These are phyloP conservation scores for Platalea minor DNA, from an alignment of 2,797 vertebrate genomes.

Conservation along the genomic window DNA sequence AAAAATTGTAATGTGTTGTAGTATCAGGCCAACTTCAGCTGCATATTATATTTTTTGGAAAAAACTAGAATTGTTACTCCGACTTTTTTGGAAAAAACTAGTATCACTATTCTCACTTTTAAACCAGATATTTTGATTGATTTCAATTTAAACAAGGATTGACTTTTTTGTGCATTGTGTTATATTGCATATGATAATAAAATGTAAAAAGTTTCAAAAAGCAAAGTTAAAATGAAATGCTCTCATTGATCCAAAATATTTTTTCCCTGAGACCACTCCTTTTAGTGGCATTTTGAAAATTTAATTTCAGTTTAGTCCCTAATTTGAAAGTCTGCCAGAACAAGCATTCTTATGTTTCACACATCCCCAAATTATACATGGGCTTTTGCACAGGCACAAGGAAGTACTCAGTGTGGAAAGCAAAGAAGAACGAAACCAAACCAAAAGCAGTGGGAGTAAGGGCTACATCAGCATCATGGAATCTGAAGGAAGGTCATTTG, in stretches of 20 bases:
- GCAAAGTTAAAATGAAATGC: background rate
- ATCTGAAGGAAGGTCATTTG: background rate
- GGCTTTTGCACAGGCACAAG: background rate
- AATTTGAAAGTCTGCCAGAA: background rate
- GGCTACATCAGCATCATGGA: background rate
- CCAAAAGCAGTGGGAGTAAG: background rate
- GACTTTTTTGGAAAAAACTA: background rate
- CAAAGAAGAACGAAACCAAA: background rate
- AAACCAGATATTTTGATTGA: background rate
- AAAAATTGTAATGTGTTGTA: background rate
- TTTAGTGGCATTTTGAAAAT: background rate
- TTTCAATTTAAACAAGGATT: background rate
- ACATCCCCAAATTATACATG: background rate
- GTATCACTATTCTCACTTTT: background rate
- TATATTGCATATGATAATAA: background rate
- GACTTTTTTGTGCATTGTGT: background rate
- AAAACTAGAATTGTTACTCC: background rate
- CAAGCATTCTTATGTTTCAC: background rate
- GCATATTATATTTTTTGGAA: background rate
- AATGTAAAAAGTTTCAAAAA: background rate
- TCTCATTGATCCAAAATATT: background rate
- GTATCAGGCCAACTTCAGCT: background rate
- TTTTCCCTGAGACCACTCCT: background rate
- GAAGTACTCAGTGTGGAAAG: background rate
- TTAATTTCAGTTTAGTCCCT: background rate